Percentiles rank a stretch among this genome's conserved stretches.
phyloP scores from a whole-genome alignment of 2,113 vertebrate species.

The Pygoscelis antarcticus region DNA sequence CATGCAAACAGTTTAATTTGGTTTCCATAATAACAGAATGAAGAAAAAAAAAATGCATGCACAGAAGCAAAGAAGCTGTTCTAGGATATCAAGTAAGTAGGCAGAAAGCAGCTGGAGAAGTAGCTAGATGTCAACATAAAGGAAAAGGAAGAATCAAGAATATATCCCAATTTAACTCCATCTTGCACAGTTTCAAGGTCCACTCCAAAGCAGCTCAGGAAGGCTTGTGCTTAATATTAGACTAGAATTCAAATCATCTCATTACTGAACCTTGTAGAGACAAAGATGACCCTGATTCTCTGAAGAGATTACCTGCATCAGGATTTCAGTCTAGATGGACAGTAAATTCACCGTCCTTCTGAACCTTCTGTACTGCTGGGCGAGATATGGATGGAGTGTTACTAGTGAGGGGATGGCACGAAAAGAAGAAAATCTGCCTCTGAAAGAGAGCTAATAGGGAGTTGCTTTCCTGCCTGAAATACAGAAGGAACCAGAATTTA shows the following conservation, averaged over 20 bases:
- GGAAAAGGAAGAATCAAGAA: neutral
- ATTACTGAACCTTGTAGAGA: neutral
- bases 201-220: neutral
- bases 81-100: neutral
- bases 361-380: neutral
- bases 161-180: neutral
- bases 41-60: neutral
- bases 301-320: neutral
- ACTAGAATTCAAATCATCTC: neutral
- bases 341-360: neutral
- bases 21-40: neutral
- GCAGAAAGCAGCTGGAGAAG: neutral
- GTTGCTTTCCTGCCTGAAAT: neutral
- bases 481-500: neutral
- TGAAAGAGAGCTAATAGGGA: neutral
- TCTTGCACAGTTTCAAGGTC: neutral
- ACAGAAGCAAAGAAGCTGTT: neutral
- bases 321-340: neutral
- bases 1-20: neutral
- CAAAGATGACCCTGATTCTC: neutral
- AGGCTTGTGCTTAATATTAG: neutral
- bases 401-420: fast-evolving
- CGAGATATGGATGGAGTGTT: neutral
- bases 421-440: neutral
- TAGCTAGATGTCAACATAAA: neutral